Conservation (phyloP, 2,888 invertebrate genomes). For the Ophion costatus region DNA sequence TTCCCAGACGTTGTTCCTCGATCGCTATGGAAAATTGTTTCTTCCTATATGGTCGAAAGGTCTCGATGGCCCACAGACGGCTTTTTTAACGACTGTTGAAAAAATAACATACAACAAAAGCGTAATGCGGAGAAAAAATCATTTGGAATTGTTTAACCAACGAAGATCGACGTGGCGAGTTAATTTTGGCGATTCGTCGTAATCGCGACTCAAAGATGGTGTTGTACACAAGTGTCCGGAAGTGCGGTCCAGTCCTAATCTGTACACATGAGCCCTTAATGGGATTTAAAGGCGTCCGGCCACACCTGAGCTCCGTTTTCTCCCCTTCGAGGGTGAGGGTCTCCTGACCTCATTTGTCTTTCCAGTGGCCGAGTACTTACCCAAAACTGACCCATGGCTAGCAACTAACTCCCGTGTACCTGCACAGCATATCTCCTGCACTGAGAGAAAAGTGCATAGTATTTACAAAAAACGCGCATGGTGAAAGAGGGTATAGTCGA, state of each 20-base stretch:
- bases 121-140: neutral
- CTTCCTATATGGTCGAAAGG: neutral
- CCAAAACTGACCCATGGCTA: slow-evolving; percentile 47
- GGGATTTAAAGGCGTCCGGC: slow-evolving; percentile 82
- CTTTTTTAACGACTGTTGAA: neutral
- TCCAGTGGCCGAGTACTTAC: slow-evolving; percentile 59
- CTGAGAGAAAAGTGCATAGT: too few relatives aligned
- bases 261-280: slow-evolving; percentile 83
- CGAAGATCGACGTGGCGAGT: neutral
- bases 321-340: slow-evolving; percentile 58
- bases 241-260: slow-evolving; percentile 76
- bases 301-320: slow-evolving; percentile 79
- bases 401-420: neutral
- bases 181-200: slow-evolving; percentile 56
- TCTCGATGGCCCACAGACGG: neutral
- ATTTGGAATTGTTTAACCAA: neutral
- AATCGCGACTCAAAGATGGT: slow-evolving; percentile 81
- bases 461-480: too few relatives aligned
- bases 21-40: slow-evolving; percentile 27
- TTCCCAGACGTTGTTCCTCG: slow-evolving; percentile 8
- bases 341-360: slow-evolving; percentile 79
- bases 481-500: too few relatives aligned
- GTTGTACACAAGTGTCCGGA: slow-evolving; percentile 74
- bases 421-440: too few relatives aligned
- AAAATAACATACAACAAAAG: neutral